These are phyloP conservation scores for Drosophila tripunctata DNA, from an alignment of 2,888 invertebrate genomes.

Conservation along the genomic window DNA sequence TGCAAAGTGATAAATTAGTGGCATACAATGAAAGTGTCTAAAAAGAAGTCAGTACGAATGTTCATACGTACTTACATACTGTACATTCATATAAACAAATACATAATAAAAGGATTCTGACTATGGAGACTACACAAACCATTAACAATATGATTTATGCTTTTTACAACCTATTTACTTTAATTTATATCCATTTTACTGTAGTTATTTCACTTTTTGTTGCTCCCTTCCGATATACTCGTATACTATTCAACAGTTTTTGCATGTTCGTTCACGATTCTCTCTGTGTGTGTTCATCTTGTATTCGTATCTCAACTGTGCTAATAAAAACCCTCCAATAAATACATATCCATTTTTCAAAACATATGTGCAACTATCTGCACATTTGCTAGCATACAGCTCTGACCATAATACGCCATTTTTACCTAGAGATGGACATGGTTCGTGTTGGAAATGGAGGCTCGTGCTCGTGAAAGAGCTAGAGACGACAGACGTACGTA, in stretches of 20 bases:
- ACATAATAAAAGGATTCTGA: conserved; percentile 49
- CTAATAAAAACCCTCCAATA: conserved; percentile 15
- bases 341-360: conserved; percentile 3
- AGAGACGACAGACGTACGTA: no score
- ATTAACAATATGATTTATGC: conserved; percentile 71
- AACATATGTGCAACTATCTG: conserved; percentile 8
- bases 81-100: conserved; percentile 45
- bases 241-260: conserved; percentile 7
- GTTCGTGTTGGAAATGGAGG: no score
- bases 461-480: no score
- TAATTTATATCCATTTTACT: conserved; percentile 53
- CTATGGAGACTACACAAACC: conserved; percentile 42
- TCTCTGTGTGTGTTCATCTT: conserved; percentile 42
- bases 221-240: conserved; percentile 21
- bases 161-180: conserved; percentile 67
- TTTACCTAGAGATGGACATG: conserved; percentile 1
- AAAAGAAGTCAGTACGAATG: conserved; percentile 40
- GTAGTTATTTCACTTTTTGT: conserved; percentile 25
- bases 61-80: no score
- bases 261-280: conserved; percentile 67
- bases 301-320: conserved; percentile 1
- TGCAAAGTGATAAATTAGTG: conserved; percentile 66
- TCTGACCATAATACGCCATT: conserved; percentile 3
- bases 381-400: background rate
- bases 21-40: conserved; percentile 59